A percentile compares a stretch with the other conserved stretches of the same genome.
These are phyloP conservation scores for Cryptocheilus praepositus DNA, from an alignment of 2,888 invertebrate genomes.

Conservation along the genomic window DNA sequence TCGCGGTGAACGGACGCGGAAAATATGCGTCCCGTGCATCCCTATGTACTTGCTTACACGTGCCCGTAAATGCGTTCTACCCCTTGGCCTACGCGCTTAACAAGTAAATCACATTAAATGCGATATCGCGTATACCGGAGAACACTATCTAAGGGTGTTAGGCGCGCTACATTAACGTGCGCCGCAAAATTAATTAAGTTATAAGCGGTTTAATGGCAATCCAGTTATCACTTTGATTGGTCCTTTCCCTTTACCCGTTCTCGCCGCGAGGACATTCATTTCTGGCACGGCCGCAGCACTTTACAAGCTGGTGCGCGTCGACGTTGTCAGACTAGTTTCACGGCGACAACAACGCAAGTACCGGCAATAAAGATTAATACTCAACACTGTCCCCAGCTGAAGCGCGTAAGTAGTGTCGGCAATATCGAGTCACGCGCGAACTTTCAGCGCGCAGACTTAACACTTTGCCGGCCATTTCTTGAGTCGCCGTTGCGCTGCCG, in stretches of 20 bases:
- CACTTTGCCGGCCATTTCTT: no score
- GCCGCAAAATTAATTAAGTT: slow-evolving; percentile 47
- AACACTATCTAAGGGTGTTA: slow-evolving; percentile 45
- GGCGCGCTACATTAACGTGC: slow-evolving; percentile 41
- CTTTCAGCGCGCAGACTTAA: no score
- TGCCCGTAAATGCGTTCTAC: slow-evolving; percentile 26
- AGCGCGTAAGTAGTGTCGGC: no score
- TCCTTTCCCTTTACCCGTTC: slow-evolving; percentile 16
- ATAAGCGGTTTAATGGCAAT: slow-evolving; percentile 49
- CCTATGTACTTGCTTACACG: slow-evolving; percentile 6
- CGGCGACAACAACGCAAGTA: no score
- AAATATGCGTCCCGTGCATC: slow-evolving; percentile 6
- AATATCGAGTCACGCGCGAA: no score
- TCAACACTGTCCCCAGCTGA: no score
- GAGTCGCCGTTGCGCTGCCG: no score
- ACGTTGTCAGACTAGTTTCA: no score
- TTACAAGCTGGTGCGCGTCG: not conserved
- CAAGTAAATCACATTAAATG: slow-evolving; percentile 46
- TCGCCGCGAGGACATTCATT: slow-evolving; percentile 2
- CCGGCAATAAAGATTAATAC: no score
- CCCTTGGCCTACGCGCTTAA: slow-evolving; percentile 25
- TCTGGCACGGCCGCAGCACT: not conserved
- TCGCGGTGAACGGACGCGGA: slow-evolving; percentile 1
- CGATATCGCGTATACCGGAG: slow-evolving; percentile 41
- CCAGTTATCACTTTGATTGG: slow-evolving; percentile 49